Evolutionary conservation across 2,888 invertebrate genomes (phyloP), one percentile per base, ranked within the genome.

Genomic region (Metacarcinus magister): DNA sequence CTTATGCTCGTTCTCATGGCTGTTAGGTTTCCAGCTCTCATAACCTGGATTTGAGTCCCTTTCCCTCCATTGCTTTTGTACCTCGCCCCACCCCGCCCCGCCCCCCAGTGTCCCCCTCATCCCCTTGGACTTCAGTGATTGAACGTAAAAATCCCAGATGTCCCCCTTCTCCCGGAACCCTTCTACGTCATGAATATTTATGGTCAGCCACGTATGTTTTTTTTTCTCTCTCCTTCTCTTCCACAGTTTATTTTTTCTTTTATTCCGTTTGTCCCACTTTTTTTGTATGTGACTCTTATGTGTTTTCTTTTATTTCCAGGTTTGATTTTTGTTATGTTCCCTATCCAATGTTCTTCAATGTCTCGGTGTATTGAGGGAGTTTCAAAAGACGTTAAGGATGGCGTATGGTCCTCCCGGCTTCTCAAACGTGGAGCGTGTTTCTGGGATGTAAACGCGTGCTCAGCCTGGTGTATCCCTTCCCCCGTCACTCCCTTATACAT

Each of bases 81-180:
- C 91, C 48, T 39, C 8, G 43, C 23, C 3, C 44, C 13, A 19
- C 39, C 23, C 43, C 44, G 0, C 91, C 19, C 23, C n/a, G 8
- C 44, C 91, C 16, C 0, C 91, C 91, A 8, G 23, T 48, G 44
- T 48, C 32, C 44, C 4, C 44, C 44, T n/a, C n/a, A 28, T 44
- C 91, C 48, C 44, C 23, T 13, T 91, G 28, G 16, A 82, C 13
- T 1, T 82, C 82, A 13, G 82, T 82, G 82, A 67, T 67, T 67
- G 67, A 67, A 67, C 67, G 67, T 67, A 67, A 67, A 67, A 67
- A n/a, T n/a, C 67, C 67, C 67, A 82, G 13, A 82, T 82, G 82
- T 32, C 8, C 82, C 82, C 13, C 13, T 32, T 28, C 82, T 32
- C 82, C 32, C 7, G 32, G 13, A 5, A 5, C 82, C 75, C 32